phyloP scores from a whole-genome alignment of 92 coral and sea anemone genomes.

The Palythoa grandiflora region DNA sequence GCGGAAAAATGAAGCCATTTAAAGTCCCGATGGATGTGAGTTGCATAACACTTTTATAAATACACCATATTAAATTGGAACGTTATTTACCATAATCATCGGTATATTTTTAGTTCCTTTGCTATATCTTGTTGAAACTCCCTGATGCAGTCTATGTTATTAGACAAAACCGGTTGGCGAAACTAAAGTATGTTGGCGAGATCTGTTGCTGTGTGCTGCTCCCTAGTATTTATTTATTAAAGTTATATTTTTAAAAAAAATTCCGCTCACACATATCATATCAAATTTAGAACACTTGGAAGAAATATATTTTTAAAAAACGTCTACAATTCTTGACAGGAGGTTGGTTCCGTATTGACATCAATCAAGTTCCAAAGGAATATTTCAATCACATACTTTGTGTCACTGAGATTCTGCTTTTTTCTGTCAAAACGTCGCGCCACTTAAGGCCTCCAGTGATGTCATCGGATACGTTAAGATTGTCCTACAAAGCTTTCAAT shows the following conservation, averaged over 20 bases:
- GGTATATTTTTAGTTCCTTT: background rate
- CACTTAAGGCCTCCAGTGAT: constrained; percentile 38
- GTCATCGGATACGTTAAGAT: constrained; percentile 15
- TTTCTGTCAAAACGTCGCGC: constrained; percentile 1
- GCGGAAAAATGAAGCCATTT: background rate
- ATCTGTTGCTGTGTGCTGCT: background rate
- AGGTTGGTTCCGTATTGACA: constrained; percentile 35
- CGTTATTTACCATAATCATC: too few relatives aligned
- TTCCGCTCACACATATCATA: background rate
- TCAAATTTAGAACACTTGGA: background rate
- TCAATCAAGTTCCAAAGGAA: constrained; percentile 35
- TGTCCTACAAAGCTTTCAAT: constrained; percentile 19
- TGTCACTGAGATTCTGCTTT: background rate
- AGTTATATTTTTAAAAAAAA: too few relatives aligned
- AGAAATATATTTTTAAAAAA: background rate
- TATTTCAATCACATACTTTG: constrained; percentile 32
- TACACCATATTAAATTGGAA: too few relatives aligned
- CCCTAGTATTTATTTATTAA: background rate
- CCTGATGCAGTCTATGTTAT: background rate
- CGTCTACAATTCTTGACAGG: background rate
- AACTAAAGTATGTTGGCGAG: background rate
- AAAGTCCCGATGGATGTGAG: background rate
- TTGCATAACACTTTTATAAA: background rate
- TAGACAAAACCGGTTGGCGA: background rate
- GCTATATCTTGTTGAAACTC: background rate